Conservation (phyloP, 1,140 invertebrate species). For the Lepidotrigona ventralis region DNA sequence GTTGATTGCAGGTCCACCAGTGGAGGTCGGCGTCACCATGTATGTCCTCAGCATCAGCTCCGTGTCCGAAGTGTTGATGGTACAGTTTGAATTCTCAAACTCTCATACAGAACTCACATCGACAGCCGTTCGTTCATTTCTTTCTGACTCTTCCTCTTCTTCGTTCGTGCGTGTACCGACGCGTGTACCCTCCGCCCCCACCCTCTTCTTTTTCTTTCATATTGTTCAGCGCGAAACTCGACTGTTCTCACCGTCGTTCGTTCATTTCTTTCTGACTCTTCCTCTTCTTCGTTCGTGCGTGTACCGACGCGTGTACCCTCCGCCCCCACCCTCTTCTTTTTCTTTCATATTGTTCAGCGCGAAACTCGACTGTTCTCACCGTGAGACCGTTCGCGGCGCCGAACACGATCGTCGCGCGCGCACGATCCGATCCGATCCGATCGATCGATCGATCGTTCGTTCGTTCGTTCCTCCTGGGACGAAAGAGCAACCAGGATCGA, state of each 20-base stretch:
- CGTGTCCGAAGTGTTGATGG: constrained; percentile 99
- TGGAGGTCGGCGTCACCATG: constrained; percentile 98
- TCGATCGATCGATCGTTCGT: constrained; percentile 24
- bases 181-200: background rate
- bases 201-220: background rate
- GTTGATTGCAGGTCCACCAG: constrained; percentile 94
- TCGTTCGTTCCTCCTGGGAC: background rate
- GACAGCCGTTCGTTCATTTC: constrained; percentile 51
- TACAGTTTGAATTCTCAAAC: constrained; percentile 82
- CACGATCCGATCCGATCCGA: background rate
- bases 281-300: constrained; percentile 4
- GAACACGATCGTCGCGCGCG: background rate
- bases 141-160: constrained; percentile 23
- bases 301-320: background rate
- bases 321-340: background rate
- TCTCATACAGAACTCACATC: constrained; percentile 73
- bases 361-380: background rate
- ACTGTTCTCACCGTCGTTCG: background rate
- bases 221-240: background rate
- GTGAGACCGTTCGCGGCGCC: constrained; percentile 19
- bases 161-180: constrained; percentile 5
- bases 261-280: constrained; percentile 46
- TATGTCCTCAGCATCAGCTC: constrained; percentile 99
- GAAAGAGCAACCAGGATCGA: constrained; percentile 25
- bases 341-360: constrained; percentile 4